Conservation (phyloP, 2,113 vertebrate genomes). For the Entomyzon cyanotis region DNA sequence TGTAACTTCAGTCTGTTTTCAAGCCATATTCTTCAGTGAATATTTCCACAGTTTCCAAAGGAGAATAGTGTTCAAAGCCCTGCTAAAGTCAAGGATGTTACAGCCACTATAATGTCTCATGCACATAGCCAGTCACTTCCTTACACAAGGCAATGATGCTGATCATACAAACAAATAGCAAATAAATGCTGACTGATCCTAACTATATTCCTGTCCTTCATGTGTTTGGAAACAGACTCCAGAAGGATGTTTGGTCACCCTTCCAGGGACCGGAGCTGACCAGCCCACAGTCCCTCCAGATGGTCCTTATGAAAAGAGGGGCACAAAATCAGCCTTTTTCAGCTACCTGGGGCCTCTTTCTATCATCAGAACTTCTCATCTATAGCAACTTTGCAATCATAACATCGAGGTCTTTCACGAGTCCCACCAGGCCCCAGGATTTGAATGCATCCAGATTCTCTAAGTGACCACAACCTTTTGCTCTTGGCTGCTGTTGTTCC, state of each 20-base stretch:
- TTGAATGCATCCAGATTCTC: no score
- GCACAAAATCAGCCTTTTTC: background rate
- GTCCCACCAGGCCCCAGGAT: background rate
- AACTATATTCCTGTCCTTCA: background rate
- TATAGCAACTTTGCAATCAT: background rate
- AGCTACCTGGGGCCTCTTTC: background rate
- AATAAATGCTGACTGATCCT: background rate
- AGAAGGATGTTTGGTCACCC: background rate
- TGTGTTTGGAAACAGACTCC: background rate
- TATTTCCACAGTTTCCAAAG: background rate
- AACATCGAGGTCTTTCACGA: background rate
- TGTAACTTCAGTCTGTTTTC: background rate
- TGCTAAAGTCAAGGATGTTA: background rate
- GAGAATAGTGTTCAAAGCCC: background rate
- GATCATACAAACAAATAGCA: background rate
- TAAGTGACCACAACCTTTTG: background rate
- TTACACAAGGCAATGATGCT: no score
- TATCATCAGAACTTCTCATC: background rate
- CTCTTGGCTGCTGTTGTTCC: background rate
- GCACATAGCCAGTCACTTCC: rapidly evolving
- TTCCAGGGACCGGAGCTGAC: background rate
- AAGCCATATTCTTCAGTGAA: background rate
- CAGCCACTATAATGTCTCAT: background rate
- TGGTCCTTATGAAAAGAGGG: background rate
- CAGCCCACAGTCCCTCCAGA: background rate